These are phyloP conservation scores for Hymenochirus boettgeri DNA, from an alignment of 2,113 vertebrate species.

Conservation along the genomic window DNA sequence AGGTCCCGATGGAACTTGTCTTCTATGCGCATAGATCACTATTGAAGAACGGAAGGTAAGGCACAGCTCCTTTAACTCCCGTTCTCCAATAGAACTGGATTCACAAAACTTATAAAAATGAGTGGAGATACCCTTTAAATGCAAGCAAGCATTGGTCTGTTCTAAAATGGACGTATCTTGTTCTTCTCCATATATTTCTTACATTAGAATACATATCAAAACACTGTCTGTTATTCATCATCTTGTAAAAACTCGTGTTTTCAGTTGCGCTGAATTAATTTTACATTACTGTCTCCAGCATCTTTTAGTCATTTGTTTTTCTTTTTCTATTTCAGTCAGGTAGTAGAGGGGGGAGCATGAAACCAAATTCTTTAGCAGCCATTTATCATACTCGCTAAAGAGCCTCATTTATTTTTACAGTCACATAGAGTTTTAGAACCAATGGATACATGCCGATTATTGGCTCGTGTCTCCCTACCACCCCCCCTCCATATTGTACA, in stretches of 20 bases:
- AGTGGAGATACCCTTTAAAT: no score
- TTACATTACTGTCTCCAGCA: neutral
- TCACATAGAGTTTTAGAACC: conserved; percentile 60
- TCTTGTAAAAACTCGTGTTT: neutral
- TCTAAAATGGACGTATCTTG: neutral
- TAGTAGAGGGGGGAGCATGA: conserved; percentile 24
- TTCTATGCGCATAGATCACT: no score
- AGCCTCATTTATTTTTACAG: conserved; percentile 59
- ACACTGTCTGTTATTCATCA: neutral
- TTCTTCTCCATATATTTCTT: neutral
- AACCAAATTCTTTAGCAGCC: conserved; percentile 56
- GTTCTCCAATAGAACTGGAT: no score
- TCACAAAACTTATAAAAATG: no score
- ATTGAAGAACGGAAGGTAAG: no score
- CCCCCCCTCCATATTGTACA: conserved; percentile 53
- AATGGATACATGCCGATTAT: conserved; percentile 56
- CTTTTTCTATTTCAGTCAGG: conserved; percentile 47
- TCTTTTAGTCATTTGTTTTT: conserved; percentile 57
- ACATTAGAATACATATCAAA: neutral
- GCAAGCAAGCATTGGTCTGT: no score
- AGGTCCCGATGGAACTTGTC: no score
- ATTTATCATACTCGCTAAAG: conserved; percentile 52
- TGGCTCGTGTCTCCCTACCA: conserved; percentile 54
- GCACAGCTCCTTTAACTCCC: no score
- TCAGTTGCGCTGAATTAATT: neutral